Conservation (phyloP, 2,113 vertebrate species). For the Phyllostomus hastatus region DNA sequence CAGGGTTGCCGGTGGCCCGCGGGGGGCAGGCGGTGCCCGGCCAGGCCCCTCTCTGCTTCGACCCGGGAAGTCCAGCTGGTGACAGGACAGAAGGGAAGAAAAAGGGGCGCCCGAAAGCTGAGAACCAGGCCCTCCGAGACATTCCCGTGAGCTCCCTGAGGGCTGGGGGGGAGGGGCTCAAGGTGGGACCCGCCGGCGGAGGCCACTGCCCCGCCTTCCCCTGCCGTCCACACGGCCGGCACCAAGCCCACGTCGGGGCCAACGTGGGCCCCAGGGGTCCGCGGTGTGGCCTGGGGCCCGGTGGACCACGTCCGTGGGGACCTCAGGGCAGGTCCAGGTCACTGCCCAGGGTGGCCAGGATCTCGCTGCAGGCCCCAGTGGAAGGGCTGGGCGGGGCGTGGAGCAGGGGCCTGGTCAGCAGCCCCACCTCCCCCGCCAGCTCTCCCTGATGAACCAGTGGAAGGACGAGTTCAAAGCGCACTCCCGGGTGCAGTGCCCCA, state of each 20-base stretch:
- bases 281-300: not conserved
- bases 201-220: not conserved
- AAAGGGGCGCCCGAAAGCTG: conserved; percentile 92
- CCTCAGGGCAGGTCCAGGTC: not conserved
- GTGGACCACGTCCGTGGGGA: not conserved
- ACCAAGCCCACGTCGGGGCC: rapidly evolving
- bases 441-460: conserved; percentile 94
- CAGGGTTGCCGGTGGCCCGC: conserved; percentile 54
- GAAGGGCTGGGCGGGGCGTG: not conserved
- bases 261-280: not conserved
- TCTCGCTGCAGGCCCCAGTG: not conserved
- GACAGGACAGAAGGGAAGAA: conserved; percentile 91
- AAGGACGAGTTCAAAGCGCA: conserved; percentile 97
- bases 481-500: conserved; percentile 94
- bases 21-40: conserved; percentile 52
- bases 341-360: not conserved
- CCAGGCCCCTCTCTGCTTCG: conserved; percentile 66
- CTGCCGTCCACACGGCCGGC: rapidly evolving
- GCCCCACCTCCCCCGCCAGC: conserved; percentile 78
- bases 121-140: conserved; percentile 91
- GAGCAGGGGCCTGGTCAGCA: not conserved
- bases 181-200: not conserved
- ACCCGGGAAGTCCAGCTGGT: conserved; percentile 85
- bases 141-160: conserved; percentile 90
- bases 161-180: not conserved